A percentile compares a stretch with the other conserved stretches of the same genome.
phyloP scores from a whole-genome alignment of 2,888 invertebrate genomes.

The Coenonympha arcania region DNA sequence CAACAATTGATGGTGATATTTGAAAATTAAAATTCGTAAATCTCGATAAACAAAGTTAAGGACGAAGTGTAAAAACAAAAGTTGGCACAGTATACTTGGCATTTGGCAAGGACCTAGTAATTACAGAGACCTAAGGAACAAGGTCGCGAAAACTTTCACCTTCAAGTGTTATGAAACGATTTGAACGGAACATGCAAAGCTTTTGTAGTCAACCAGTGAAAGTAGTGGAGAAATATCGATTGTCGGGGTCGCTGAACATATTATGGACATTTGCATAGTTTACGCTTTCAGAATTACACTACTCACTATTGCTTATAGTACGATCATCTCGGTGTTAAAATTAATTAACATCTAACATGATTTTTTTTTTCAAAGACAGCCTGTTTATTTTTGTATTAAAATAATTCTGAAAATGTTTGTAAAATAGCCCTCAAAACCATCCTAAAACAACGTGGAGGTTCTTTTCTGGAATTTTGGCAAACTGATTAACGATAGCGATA shows the following conservation, averaged over 20 bases:
- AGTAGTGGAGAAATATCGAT: slow-evolving; percentile 16
- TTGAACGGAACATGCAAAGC: slow-evolving; percentile 30
- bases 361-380: too few relatives aligned
- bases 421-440: too few relatives aligned
- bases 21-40: background rate
- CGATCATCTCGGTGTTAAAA: too few relatives aligned
- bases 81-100: slow-evolving; percentile 18
- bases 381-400: too few relatives aligned
- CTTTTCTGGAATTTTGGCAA: too few relatives aligned
- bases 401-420: too few relatives aligned
- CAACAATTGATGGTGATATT: too few relatives aligned
- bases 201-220: slow-evolving; percentile 16
- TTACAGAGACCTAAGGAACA: slow-evolving; percentile 31
- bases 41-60: background rate
- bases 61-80: slow-evolving; percentile 6
- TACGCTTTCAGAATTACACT: background rate
- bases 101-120: slow-evolving; percentile 23
- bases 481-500: too few relatives aligned
- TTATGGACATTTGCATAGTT: slow-evolving; percentile 9
- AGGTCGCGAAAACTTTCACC: slow-evolving; percentile 49
- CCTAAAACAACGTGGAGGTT: too few relatives aligned
- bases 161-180: slow-evolving; percentile 26
- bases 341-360: too few relatives aligned
- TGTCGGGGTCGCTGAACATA: background rate
- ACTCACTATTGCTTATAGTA: background rate